Evolutionary conservation across 2,113 vertebrate genomes (phyloP).

Genomic region (Nibea coibor): DNA sequence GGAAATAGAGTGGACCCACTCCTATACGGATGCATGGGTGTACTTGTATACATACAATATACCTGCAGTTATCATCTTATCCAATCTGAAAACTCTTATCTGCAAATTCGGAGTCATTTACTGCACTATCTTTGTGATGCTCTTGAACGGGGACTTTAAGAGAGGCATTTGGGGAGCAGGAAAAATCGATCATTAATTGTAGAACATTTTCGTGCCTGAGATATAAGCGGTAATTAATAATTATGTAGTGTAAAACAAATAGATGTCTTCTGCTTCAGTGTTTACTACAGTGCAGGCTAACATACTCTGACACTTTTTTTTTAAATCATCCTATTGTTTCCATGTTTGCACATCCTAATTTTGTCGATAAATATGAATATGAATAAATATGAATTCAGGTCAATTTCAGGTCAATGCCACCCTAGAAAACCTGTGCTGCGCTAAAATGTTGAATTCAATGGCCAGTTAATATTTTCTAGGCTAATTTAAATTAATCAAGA

Average conservation of each 20-base stretch:
- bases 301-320: too few species aligned
- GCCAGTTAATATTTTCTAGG: not conserved
- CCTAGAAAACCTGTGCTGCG: not conserved
- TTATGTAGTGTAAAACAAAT: not conserved
- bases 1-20: not conserved
- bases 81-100: slow-evolving; percentile 65
- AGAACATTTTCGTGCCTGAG: slow-evolving; percentile 1
- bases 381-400: too few species aligned
- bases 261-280: not conserved
- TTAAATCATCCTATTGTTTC: not conserved
- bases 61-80: slow-evolving; percentile 58
- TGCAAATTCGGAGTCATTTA: slow-evolving; percentile 49
- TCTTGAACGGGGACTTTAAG: slow-evolving; percentile 53
- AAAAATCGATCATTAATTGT: slow-evolving; percentile 46
- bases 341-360: not conserved
- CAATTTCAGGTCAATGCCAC: not conserved
- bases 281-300: not conserved
- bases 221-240: slow-evolving; percentile 30
- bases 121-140: slow-evolving; percentile 61
- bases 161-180: slow-evolving; percentile 30
- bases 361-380: not conserved
- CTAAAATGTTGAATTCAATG: not conserved
- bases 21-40: slow-evolving; percentile 12
- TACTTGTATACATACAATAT: slow-evolving; percentile 1
- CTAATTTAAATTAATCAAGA: not conserved